These are phyloP conservation scores for Pseudococcus jackbeardsleyi DNA, from an alignment of 2,888 invertebrate genomes.

Conservation along the genomic window DNA sequence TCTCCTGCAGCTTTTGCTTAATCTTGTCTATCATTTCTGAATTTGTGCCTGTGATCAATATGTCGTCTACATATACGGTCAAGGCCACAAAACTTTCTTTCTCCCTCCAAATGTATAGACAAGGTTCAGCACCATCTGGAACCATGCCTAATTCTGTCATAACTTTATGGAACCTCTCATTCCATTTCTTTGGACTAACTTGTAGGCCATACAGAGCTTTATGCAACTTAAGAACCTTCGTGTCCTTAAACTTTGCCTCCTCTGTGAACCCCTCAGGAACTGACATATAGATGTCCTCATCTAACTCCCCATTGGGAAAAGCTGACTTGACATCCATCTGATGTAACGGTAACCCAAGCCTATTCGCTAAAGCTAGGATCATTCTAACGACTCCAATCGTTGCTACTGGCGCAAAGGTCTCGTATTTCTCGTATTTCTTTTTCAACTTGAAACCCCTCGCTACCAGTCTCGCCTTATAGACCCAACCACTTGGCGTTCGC, in stretches of 20 bases:
- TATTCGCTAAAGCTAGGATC: background rate
- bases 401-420: background rate
- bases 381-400: background rate
- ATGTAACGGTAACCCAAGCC: background rate
- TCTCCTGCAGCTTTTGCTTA: background rate
- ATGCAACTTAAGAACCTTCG: background rate
- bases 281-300: background rate
- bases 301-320: constrained; percentile 24
- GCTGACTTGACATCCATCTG: constrained; percentile 32
- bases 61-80: constrained; percentile 2
- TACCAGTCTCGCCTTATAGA: background rate
- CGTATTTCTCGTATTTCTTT: background rate
- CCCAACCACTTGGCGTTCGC: background rate
- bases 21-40: background rate
- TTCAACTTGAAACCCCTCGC: background rate
- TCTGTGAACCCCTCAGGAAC: background rate
- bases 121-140: background rate
- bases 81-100: background rate
- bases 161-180: background rate
- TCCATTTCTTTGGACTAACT: constrained; percentile 28
- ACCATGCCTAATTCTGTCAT: background rate
- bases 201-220: background rate
- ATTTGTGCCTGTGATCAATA: background rate
- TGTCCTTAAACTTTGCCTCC: background rate
- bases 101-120: background rate